Evolutionary conservation across 2,113 vertebrate species (phyloP), one percentile per base, ranked within the genome.

Genomic region (Siniperca chuatsi): DNA sequence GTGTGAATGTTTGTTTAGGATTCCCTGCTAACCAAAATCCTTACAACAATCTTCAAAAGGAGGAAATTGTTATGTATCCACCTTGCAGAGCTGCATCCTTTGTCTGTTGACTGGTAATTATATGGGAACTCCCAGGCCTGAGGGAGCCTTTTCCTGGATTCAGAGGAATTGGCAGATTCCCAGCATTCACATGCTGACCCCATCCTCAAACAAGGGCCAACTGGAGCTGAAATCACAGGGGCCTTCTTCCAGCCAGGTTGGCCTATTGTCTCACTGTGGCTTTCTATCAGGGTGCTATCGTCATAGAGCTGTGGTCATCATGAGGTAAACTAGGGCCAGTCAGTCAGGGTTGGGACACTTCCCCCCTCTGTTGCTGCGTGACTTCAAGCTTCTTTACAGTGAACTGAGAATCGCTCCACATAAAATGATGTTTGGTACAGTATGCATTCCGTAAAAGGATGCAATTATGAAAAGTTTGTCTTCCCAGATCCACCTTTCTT

Each of bases 171-270:
- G 82, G 77, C 77, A 78, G 77, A 54, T 55, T 74, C 37, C 71
- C 83, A 84, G 57, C 55, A 62, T 88, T 77, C 80, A 80, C 23
- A 67, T 82, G 73, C 83, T 73, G 77, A 78, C 76, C 52, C 50
- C 37, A 10, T 85, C 48, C 55, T 65, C 48, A 79, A 81, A 91
- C 87, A 81, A 89, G 77, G 76, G 60, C 84, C 68, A 85, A 83
- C 68, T 85, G 80, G 66, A 91, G 85, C 80, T 91, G 82, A 87
- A 91, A 84, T 73, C 79, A 87, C 73, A 35, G 42, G 12, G 76
- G 54, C 20, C 65, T 62, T 73, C 64, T 80, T 89, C 79, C 84
- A 83, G 74, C 65, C 50, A 79, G 76, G 61, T 79, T 77, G 35
- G 70, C 73, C 70, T 29, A 79, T 88, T 84, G 78, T 87, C 71